A percentile compares a stretch with the other conserved stretches of the same genome.
Evolutionary conservation across 2,113 vertebrate genomes (phyloP).

Genomic region (Shinisaurus crocodilurus): DNA sequence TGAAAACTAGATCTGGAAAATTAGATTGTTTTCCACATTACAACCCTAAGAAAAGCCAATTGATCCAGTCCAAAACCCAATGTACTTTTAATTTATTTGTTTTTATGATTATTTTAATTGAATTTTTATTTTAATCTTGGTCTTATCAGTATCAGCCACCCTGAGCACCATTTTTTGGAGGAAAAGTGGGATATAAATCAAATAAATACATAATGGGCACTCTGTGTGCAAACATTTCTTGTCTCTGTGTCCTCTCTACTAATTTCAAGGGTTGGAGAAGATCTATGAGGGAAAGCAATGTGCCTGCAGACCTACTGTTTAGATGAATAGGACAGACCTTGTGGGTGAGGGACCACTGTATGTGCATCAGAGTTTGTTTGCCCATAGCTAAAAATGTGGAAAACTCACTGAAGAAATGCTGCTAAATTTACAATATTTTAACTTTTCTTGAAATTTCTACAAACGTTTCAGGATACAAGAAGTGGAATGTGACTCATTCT

Average conservation of each 20-base stretch:
- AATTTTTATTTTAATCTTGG: no score
- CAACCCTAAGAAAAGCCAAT: not conserved
- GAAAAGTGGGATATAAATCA: no score
- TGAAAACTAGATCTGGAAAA: no score
- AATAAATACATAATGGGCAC: no score
- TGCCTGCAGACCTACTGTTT: not conserved
- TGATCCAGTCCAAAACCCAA: not conserved
- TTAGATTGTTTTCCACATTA: not conserved
- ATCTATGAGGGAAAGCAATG: not conserved
- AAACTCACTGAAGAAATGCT: not conserved
- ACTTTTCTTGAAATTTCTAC: not conserved
- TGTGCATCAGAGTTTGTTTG: no score
- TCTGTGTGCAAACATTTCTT: not conserved
- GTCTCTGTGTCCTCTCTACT: not conserved
- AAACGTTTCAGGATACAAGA: not conserved
- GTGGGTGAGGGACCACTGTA: not conserved
- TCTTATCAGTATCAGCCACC: no score
- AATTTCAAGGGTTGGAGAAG: not conserved
- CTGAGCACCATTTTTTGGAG: no score
- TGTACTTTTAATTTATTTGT: no score
- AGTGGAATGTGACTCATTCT: not conserved
- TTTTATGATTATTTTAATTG: no score
- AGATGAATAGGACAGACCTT: not conserved
- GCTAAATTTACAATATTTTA: not conserved
- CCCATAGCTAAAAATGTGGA: not conserved